Base-by-base conservation (phyloP, 2,888 invertebrate species). In the Pseudanteris insignis region DNA sequence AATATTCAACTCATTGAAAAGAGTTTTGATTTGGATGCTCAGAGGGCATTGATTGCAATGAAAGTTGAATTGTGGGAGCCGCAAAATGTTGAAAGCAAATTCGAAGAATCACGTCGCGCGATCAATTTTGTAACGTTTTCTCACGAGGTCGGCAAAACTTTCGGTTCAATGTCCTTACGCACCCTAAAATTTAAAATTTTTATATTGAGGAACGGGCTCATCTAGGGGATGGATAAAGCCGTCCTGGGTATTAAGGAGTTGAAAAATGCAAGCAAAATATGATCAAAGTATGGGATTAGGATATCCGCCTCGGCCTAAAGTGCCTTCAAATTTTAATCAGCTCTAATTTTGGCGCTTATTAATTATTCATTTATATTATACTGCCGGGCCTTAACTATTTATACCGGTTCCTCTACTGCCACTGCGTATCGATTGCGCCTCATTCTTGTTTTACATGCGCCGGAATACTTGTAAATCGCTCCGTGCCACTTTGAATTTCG, bases 181-280 rank as follows among this genome's bases (percentile, higher is more conserved):
- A 46, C 46, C 51, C 59, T 32, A 12, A 18, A n/a, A 25, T 10
- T 59, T 59, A 21, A 38, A 59, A 59, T 34, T 51, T 59, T 43
- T 59, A 59, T 47, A 26, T 18, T 44, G 29, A 51, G 47, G 30
- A 37, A 41, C 37, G 14, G 53, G 37, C 53, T 47, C 36, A 37
- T 37, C 26, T 43, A 33, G 43, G 53, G 47, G 59, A 36, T 43
- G 51, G 26, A 21, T 26, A 51, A 38, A 44, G 38, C 47, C 25
- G 32, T 38, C 9, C 43, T n/a, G 51, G 44, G 48, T 60, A 60
- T 60, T 60, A 60, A 54, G 38, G 44, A 54, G 38, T 54, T 54
- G 40, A 60, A 60, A 60, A 60, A 60, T 60, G 54, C 38, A 60
- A 37, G 37, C 47, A 60, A 60, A 59, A 60, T 60, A 54, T 60